Evolutionary conservation across 2,888 invertebrate species (phyloP).

Genomic region (Eretmocerus hayati): DNA sequence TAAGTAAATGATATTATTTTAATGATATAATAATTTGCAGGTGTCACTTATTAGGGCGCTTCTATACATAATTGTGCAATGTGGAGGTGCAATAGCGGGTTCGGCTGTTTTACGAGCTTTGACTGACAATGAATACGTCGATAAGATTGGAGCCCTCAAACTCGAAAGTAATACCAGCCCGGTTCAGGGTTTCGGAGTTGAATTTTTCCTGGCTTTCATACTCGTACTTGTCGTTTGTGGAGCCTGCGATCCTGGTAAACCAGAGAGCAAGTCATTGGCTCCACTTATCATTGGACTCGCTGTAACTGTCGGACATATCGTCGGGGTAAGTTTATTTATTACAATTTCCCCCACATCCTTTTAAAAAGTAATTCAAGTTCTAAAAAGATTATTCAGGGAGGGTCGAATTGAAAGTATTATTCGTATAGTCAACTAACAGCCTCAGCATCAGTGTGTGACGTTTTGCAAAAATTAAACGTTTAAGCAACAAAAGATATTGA

Average conservation of each 20-base stretch:
- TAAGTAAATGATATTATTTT: too few species aligned
- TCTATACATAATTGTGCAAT: constrained; percentile 76
- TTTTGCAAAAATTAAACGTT: too few species aligned
- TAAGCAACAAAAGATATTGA: too few species aligned
- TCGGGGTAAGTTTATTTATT: constrained; percentile 68
- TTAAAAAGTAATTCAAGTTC: too few species aligned
- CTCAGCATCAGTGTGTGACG: too few species aligned
- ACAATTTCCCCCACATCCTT: too few species aligned
- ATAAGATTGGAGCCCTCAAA: constrained; percentile 62
- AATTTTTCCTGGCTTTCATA: constrained; percentile 85
- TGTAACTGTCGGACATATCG: constrained; percentile 76
- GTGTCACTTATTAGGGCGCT: constrained; percentile 65
- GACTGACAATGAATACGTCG: constrained; percentile 57
- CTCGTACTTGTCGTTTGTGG: constrained; percentile 85
- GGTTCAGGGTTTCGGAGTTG: constrained; percentile 80
- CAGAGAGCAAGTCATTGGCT: constrained; percentile 72
- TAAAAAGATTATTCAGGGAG: too few species aligned
- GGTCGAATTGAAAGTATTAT: too few species aligned
- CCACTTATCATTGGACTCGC: constrained; percentile 84
- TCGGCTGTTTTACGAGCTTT: constrained; percentile 69
- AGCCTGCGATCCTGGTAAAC: constrained; percentile 72
- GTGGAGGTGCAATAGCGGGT: constrained; percentile 74
- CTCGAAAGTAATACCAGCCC: constrained; percentile 57
- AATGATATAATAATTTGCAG: constrained; percentile 28
- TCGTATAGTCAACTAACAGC: too few species aligned